Evolutionary conservation across 2,888 invertebrate species (phyloP).

Genomic region (Spodoptera exigua): DNA sequence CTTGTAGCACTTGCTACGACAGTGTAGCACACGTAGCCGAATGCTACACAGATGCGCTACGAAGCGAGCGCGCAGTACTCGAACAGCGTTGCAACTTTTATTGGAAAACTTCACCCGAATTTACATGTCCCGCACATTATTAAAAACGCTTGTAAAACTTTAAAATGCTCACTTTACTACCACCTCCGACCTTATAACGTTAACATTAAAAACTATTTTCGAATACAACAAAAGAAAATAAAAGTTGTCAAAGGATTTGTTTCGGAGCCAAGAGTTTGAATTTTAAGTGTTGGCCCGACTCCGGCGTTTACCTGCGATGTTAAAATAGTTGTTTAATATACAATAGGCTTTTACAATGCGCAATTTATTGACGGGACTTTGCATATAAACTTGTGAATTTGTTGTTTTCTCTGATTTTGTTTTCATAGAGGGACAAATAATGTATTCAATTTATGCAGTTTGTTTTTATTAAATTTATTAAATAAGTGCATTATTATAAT

Average conservation of each 20-base stretch:
- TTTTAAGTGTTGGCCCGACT: conserved; percentile 65
- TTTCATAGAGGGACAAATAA: conserved; percentile 3
- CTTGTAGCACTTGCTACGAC: conserved; percentile 31
- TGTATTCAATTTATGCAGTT: too few species aligned
- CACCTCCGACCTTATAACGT: conserved; percentile 50
- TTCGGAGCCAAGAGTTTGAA: conserved; percentile 65
- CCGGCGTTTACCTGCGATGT: conserved; percentile 56
- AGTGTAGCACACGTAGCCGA: conserved; percentile 27
- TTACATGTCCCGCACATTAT: conserved; percentile 85
- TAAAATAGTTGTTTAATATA: conserved; percentile 63
- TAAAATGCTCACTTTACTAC: conserved; percentile 39
- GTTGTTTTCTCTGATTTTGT: conserved; percentile 32
- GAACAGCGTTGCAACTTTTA: conserved; percentile 82
- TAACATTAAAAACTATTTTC: conserved; percentile 52
- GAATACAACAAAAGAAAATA: conserved; percentile 29
- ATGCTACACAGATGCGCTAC: conserved; percentile 47
- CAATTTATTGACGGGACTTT: conserved; percentile 55
- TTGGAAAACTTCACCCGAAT: conserved; percentile 86
- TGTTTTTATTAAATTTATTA: too few species aligned
- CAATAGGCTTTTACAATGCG: conserved; percentile 57
- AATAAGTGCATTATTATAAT: too few species aligned
- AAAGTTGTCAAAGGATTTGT: conserved; percentile 54
- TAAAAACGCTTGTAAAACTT: conserved; percentile 80
- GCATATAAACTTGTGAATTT: conserved; percentile 46
- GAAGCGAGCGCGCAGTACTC: conserved; percentile 65